Base-by-base conservation (phyloP, 2,113 vertebrate species). In the Oreochromis tanganicae region DNA sequence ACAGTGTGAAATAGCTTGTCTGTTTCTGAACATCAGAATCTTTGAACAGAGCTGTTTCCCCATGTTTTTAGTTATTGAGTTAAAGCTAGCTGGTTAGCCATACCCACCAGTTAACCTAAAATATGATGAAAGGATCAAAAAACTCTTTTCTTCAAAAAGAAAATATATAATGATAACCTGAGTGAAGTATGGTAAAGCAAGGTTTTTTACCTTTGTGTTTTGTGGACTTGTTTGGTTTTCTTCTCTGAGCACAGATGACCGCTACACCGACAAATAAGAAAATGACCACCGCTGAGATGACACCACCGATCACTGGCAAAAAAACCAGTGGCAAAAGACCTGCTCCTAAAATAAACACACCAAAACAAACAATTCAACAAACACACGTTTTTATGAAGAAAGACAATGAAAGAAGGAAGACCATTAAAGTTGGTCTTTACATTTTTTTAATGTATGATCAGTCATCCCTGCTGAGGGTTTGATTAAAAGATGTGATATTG, bases 371-470 rank as follows among this genome's bases (percentile, higher is more conserved):
- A 36, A 36, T 8, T 36, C 34, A 36, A 36, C 34, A 36, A 36
- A 36, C 34, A 36, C 8, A 36, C 8, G 7, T 36, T 36, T 36
- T 36, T 34, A 32, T 3, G 52, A 1, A 48, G 29, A 27, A 34
- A 34, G 32, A 34, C 3, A 50, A 5, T 3, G 3, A 48, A 16
- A 16, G 46, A 48, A 48, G 14, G 46, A 48, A 14, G 6, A 14
- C 8, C 34, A 48, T 6, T 48, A 14, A 48, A 13, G 14, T 48
- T 14, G 14, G 34, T 36, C 7, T 36, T 36, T 36, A 36, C 34
- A 92, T 89, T 93, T 93, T 80, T 32, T 83, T 21, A 80, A 87
- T 7, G 56, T 50, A 88, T 80, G 82, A 88, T 14, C 6, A 43
- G 1, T 3, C 21, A 6, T 56, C 34, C 8, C 1, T 46, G 52